phyloP scores from a whole-genome alignment of 2,113 vertebrate species.

The Pangasianodon hypophthalmus region DNA sequence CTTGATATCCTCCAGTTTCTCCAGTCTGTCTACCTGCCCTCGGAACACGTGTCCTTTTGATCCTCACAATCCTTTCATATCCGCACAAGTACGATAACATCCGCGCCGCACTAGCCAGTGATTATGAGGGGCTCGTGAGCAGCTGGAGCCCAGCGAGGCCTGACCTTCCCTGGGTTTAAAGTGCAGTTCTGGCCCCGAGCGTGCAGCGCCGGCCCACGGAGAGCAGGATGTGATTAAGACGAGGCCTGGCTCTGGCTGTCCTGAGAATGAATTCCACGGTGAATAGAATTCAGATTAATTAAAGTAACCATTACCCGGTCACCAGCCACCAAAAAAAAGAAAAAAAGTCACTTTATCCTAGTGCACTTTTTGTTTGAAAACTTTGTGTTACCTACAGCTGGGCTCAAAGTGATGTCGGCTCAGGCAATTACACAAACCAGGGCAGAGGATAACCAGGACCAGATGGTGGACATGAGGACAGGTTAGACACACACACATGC shows the following conservation, averaged over 20 bases:
- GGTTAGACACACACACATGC: slow-evolving; percentile 75
- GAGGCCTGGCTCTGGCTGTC: slow-evolving; percentile 2
- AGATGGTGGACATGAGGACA: slow-evolving; percentile 89
- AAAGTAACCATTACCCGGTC: slow-evolving; percentile 29
- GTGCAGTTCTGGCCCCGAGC: slow-evolving; percentile 32
- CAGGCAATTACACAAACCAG: slow-evolving; percentile 85
- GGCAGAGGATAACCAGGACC: slow-evolving; percentile 86
- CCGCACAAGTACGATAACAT: slow-evolving; percentile 56
- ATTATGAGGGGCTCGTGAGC: slow-evolving; percentile 68
- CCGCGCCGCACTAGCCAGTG: slow-evolving; percentile 53
- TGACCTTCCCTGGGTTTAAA: slow-evolving; percentile 67
- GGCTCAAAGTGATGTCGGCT: slow-evolving; percentile 89
- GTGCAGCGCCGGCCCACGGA: slow-evolving; percentile 4
- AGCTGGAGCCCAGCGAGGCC: slow-evolving; percentile 64
- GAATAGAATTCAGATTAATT: slow-evolving; percentile 30
- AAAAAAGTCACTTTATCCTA: slow-evolving; percentile 16
- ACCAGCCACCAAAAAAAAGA: slow-evolving; percentile 4
- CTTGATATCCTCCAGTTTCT: slow-evolving; percentile 2
- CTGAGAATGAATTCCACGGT: slow-evolving; percentile 13
- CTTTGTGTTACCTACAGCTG: slow-evolving; percentile 72
- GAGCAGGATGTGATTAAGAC: slow-evolving; percentile 45
- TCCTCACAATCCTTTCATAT: slow-evolving; percentile 45
- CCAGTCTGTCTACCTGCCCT: slow-evolving; percentile 34
- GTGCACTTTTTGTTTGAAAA: slow-evolving; percentile 75
- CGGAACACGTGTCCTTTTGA: slow-evolving; percentile 22